Base-by-base conservation (phyloP, 23 tunicate species). In the Oikopleura dioica region DNA sequence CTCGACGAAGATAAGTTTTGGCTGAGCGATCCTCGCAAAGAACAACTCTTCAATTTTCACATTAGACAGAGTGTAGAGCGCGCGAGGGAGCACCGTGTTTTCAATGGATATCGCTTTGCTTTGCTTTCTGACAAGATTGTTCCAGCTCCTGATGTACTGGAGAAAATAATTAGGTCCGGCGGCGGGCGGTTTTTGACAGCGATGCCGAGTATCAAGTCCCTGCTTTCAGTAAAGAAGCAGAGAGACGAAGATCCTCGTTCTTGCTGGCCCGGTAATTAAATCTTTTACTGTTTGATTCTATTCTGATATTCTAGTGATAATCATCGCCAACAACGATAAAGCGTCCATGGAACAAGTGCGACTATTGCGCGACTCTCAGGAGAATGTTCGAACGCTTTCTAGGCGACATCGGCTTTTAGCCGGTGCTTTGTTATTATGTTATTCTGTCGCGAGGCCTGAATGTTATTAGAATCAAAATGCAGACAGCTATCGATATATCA, bases 221-320 rank as follows among this genome's bases (percentile, higher is more conserved):
- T 63, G 33, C 16, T 12, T 12, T 31, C 16, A 63, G 72, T 28
- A 5, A 63, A 63, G 26, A 63, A 63, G 26, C 72, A 12, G 72
- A 63, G 72, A 63, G 72, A 63, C 33, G 72, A 63, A 63, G 72
- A 63, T 31, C 72, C 72, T 5, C 16, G 26, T 12, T 63, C 72
- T 21, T 63, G 72, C 33, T 12, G 72, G 33, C 72, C 72, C 2
- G 72, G 72, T 63, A 63, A 63, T 23, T 2, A 9, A 44, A 9
- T 44, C 55, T 44, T 9, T 44, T 16, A 44, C 55, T 44, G 16
- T 44, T 44, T 44, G 9, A 9, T 44, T 44, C 9, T 44, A 44
- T 44, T n/a, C 21, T 44, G 55, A 9, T 44, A 9, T 9, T 44
- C 21, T 21, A 63, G 72, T 63, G 4, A 24, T 63, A 2, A 31